These are phyloP conservation scores for Endotricha flammealis DNA, from an alignment of 2,888 invertebrate species.

Conservation along the genomic window DNA sequence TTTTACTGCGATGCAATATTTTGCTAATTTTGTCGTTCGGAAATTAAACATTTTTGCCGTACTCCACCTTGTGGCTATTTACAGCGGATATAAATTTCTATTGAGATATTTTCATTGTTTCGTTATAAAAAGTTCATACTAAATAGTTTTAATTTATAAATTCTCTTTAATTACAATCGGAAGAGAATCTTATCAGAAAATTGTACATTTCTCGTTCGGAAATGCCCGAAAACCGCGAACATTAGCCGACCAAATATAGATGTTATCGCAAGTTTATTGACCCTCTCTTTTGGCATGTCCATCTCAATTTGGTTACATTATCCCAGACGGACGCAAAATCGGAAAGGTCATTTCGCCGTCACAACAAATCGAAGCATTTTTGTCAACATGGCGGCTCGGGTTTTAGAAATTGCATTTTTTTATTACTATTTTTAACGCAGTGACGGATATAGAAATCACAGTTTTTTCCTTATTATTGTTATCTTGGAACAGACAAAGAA, in stretches of 20 bases:
- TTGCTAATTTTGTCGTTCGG: slow-evolving; percentile 13
- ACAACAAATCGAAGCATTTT: slow-evolving; percentile 72
- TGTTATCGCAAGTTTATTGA: slow-evolving; percentile 28
- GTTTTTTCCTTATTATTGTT: too few species aligned
- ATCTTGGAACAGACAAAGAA: too few species aligned
- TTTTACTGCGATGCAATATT: background rate
- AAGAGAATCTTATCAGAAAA: background rate
- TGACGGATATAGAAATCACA: too few species aligned
- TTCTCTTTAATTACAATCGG: too few species aligned
- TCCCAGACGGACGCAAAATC: slow-evolving; percentile 64
- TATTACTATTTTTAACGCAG: slow-evolving; percentile 27
- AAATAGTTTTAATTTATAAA: too few species aligned
- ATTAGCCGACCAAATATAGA: slow-evolving; percentile 44
- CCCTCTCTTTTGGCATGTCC: slow-evolving; percentile 29
- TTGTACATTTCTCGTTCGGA: slow-evolving; percentile 23
- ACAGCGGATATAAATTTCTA: too few species aligned
- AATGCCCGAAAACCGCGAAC: slow-evolving; percentile 27
- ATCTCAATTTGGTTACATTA: slow-evolving; percentile 47
- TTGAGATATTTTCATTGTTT: too few species aligned
- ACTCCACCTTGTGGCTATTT: too few species aligned
- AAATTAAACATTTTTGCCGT: slow-evolving; percentile 13
- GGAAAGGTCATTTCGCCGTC: slow-evolving; percentile 72
- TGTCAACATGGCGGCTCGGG: slow-evolving; percentile 69
- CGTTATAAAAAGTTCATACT: too few species aligned
- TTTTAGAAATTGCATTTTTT: slow-evolving; percentile 45